Conservation (phyloP, 1,140 invertebrate genomes). For the Branchinecta lindahli region DNA sequence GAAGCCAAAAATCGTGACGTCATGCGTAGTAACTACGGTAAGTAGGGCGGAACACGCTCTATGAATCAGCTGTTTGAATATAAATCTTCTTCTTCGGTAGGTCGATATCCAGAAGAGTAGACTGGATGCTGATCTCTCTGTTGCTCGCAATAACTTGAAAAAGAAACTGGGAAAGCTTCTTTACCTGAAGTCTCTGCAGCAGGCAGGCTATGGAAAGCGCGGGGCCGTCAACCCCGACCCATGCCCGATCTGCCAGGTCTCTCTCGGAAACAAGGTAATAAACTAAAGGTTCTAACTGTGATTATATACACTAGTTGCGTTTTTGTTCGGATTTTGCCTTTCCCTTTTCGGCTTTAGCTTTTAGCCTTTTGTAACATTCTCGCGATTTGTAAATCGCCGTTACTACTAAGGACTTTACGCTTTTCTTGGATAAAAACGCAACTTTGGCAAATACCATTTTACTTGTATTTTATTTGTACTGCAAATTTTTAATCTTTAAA, state of each 20-base stretch:
- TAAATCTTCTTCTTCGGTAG: background rate
- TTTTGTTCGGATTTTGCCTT: too few species aligned
- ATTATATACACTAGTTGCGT: background rate
- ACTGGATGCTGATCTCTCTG: constrained; percentile 27
- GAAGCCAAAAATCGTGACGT: too few species aligned
- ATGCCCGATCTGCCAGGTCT: constrained; percentile 51
- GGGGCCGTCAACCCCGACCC: constrained; percentile 38
- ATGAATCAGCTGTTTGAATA: too few species aligned
- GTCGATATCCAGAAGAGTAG: background rate
- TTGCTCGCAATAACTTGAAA: constrained; percentile 30
- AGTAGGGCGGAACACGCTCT: too few species aligned
- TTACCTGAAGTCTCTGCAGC: constrained; percentile 39
- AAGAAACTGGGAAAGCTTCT: constrained; percentile 37
- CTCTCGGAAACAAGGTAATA: constrained; percentile 35
- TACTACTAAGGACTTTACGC: too few species aligned
- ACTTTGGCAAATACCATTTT: too few species aligned
- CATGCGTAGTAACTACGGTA: too few species aligned
- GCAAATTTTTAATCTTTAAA: too few species aligned
- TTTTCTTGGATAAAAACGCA: too few species aligned
- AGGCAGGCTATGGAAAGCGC: constrained; percentile 29
- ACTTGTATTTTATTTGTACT: too few species aligned
- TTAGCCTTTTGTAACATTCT: constrained; percentile 6
- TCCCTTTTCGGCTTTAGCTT: too few species aligned
- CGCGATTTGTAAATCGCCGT: too few species aligned
- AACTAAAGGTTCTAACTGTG: background rate